phyloP scores from a whole-genome alignment of 2,113 vertebrate species.

The Cranoglanis bouderius region DNA sequence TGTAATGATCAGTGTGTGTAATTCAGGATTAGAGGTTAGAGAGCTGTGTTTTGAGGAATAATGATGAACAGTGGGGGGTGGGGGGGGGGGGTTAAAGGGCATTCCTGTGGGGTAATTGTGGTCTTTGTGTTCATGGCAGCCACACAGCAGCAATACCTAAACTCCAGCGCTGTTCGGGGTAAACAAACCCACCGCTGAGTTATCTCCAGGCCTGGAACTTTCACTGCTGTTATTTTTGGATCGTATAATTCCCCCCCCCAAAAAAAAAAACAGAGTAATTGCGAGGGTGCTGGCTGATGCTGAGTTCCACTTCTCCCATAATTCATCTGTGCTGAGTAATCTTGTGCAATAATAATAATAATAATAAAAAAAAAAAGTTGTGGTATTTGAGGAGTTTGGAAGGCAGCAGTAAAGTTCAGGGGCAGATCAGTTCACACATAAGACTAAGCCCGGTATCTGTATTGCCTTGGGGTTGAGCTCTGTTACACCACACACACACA shows the following conservation, averaged over 20 bases:
- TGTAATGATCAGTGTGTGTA: neutral
- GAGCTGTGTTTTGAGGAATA: conserved; percentile 2
- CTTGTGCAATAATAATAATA: conserved; percentile 42
- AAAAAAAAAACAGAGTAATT: conserved; percentile 12
- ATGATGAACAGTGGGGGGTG: neutral
- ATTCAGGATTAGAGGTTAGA: neutral
- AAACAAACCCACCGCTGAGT: conserved; percentile 62
- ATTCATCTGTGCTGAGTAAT: conserved; percentile 21
- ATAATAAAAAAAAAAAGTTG: conserved; percentile 18
- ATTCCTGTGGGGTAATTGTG: conserved; percentile 55
- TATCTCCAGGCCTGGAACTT: conserved; percentile 10
- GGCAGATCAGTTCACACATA: neutral
- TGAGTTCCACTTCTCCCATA: conserved; percentile 21
- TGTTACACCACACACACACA: neutral
- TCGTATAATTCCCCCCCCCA: neutral
- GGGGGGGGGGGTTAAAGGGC: conserved; percentile 28
- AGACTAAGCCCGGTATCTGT: neutral
- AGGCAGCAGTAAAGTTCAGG: conserved; percentile 3
- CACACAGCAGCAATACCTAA: conserved; percentile 63
- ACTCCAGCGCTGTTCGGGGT: conserved; percentile 66
- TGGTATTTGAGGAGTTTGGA: conserved; percentile 26
- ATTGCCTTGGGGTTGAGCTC: neutral
- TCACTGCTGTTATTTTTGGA: conserved; percentile 47
- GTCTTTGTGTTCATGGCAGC: conserved; percentile 62
- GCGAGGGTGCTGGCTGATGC: conserved; percentile 15